A percentile compares a stretch with the other conserved stretches of the same genome.
phyloP scores from a whole-genome alignment of 2,797 vertebrate species.

The Lophius americanus region DNA sequence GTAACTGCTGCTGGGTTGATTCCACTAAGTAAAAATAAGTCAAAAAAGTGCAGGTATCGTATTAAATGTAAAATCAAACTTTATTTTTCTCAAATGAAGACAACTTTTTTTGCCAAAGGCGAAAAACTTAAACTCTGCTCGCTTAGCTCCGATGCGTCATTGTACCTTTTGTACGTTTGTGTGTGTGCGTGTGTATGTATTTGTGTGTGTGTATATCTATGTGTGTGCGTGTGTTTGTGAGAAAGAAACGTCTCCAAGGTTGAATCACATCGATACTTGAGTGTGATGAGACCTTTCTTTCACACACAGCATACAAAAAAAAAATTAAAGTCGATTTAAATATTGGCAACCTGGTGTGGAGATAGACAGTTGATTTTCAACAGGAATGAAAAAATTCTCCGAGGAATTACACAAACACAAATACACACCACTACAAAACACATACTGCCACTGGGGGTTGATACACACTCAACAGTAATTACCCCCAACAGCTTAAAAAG shows the following conservation, averaged over 20 bases:
- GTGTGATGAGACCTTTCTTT: too few relatives aligned
- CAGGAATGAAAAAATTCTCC: slow-evolving; percentile 20
- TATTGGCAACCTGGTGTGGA: slow-evolving; percentile 50
- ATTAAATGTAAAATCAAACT: too few relatives aligned
- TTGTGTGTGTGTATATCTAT: slow-evolving; percentile 15
- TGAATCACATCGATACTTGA: slow-evolving; percentile 22
- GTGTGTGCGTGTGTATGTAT: slow-evolving; percentile 25
- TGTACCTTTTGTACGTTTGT: slow-evolving; percentile 5
- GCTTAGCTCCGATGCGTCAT: too few relatives aligned
- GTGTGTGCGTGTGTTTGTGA: slow-evolving; percentile 14
- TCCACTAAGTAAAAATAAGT: too few relatives aligned
- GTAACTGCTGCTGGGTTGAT: too few relatives aligned
- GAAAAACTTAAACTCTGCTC: too few relatives aligned
- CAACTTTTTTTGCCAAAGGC: too few relatives aligned
- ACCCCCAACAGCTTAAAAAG: slow-evolving; percentile 62
- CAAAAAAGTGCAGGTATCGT: too few relatives aligned
- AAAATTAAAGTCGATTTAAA: too few relatives aligned
- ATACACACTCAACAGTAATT: slow-evolving; percentile 60
- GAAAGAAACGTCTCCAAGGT: slow-evolving; percentile 53
- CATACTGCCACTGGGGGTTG: slow-evolving; percentile 30
- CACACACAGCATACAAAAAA: too few relatives aligned
- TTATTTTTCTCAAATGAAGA: too few relatives aligned
- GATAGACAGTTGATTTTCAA: slow-evolving; percentile 48
- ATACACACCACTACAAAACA: neutral
- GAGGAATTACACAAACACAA: slow-evolving; percentile 1